Percentiles rank a stretch among this genome's conserved stretches.
Evolutionary conservation across 2,797 vertebrate genomes (phyloP).

Genomic region (Ctenochaetus hawaiiensis): DNA sequence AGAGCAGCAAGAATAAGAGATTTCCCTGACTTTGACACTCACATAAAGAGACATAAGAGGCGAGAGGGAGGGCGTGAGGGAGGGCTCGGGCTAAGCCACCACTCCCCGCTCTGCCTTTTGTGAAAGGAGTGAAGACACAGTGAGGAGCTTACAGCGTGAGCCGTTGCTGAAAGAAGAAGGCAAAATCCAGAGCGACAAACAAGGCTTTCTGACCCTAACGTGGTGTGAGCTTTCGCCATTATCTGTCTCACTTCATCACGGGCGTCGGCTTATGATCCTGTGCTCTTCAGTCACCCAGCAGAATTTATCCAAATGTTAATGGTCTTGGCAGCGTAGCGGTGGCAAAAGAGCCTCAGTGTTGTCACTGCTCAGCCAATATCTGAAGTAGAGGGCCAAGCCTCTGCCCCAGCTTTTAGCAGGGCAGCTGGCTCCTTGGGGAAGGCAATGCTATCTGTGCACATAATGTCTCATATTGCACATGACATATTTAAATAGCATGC

Average conservation of each 20-base stretch:
- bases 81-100: conserved; percentile 30
- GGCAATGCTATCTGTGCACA: conserved; percentile 24
- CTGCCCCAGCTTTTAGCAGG: conserved; percentile 55
- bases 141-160: conserved; percentile 52
- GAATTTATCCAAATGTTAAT: conserved; percentile 71
- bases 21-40: conserved; percentile 70
- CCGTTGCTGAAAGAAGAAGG: conserved; percentile 51
- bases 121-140: conserved; percentile 44
- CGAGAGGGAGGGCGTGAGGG: conserved; percentile 32
- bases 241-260: conserved; percentile 67
- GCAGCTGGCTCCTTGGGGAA: conserved; percentile 27
- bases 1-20: conserved; percentile 60
- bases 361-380: conserved; percentile 55
- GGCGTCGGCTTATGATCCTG: conserved; percentile 46
- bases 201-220: conserved; percentile 59
- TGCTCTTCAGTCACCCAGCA: conserved; percentile 46
- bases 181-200: conserved; percentile 73
- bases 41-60: conserved; percentile 68
- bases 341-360: conserved; percentile 43
- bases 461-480: conserved; percentile 36
- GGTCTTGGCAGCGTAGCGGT: conserved; percentile 42
- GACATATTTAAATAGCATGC: conserved; percentile 53
- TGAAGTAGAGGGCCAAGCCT: conserved; percentile 58
- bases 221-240: conserved; percentile 64
- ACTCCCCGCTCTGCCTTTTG: conserved; percentile 58